These are phyloP conservation scores for Aptenodytes patagonicus DNA, from an alignment of 2,113 vertebrate genomes.

Conservation along the genomic window DNA sequence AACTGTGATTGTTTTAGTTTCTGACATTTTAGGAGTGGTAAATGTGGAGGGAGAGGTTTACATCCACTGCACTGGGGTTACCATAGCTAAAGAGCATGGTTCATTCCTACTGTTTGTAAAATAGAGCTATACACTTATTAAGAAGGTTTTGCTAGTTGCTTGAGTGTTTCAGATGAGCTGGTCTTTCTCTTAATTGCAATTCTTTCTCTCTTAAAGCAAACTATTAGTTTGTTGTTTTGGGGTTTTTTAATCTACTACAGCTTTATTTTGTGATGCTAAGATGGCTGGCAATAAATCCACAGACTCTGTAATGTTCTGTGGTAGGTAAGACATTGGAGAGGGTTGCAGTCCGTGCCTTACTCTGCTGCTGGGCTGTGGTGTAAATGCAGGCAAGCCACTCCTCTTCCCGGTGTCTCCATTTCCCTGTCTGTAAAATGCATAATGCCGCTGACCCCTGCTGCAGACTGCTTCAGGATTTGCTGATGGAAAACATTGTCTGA, in stretches of 20 bases:
- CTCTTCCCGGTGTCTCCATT: not conserved
- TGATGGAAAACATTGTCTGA: not conserved
- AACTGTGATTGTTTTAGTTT: not conserved
- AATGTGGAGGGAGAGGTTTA: not conserved
- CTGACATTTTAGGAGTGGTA: not conserved
- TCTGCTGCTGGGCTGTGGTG: not conserved
- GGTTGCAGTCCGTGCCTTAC: not conserved
- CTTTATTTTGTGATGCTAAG: not conserved
- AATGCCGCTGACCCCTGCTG: not conserved
- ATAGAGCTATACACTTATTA: not conserved
- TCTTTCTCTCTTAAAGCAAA: not conserved
- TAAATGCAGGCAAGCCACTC: not conserved
- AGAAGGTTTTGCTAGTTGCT: not conserved
- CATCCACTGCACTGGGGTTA: not conserved
- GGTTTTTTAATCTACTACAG: not conserved
- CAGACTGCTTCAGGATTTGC: not conserved
- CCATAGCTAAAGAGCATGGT: not conserved
- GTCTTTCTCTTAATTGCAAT: not conserved
- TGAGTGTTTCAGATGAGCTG: not conserved
- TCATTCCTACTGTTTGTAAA: not conserved
- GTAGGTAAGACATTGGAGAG: not conserved
- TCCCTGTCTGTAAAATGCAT: not conserved
- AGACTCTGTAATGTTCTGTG: not conserved
- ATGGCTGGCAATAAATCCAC: not conserved
- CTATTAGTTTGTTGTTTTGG: not conserved